Conservation (phyloP, 2,797 vertebrate genomes). For the Cichlasoma orientale region DNA sequence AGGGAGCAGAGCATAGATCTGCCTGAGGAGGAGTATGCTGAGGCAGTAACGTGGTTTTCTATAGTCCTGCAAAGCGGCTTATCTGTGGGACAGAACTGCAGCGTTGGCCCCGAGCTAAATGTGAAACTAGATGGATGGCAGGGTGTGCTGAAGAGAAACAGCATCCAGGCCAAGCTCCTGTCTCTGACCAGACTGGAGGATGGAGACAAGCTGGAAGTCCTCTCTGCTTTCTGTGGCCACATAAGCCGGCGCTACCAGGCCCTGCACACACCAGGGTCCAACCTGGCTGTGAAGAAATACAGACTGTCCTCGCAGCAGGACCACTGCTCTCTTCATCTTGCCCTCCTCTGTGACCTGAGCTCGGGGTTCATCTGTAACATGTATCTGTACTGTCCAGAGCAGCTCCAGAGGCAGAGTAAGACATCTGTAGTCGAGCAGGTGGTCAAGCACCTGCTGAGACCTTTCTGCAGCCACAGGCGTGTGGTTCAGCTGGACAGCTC, state of each 20-base stretch:
- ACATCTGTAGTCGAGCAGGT: conserved; percentile 70
- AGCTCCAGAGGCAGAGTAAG: conserved; percentile 61
- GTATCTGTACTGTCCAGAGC: conserved; percentile 66
- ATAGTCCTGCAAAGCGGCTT: conserved; percentile 69
- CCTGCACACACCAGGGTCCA: conserved; percentile 57
- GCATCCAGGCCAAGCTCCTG: conserved; percentile 64
- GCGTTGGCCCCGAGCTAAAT: conserved; percentile 26
- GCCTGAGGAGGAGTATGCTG: conserved; percentile 59
- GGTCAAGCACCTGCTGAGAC: conserved; percentile 65
- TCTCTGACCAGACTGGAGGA: conserved; percentile 62
- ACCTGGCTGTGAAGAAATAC: conserved; percentile 76
- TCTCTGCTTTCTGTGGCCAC: conserved; percentile 66
- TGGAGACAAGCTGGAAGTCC: conserved; percentile 64
- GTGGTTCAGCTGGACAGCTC: conserved; percentile 69
- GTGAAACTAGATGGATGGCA: conserved; percentile 65
- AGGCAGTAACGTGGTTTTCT: conserved; percentile 69
- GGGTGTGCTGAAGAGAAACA: conserved; percentile 66
- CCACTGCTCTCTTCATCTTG: conserved; percentile 56
- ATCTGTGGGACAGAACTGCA: conserved; percentile 35
- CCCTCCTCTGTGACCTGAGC: conserved; percentile 68
- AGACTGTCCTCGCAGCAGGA: conserved; percentile 47
- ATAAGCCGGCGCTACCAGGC: conserved; percentile 60
- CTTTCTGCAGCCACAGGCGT: conserved; percentile 57
- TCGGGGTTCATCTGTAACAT: conserved; percentile 77
- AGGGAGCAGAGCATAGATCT: conserved; percentile 41